Percentiles rank a stretch among this genome's conserved stretches.
phyloP scores from a whole-genome alignment of 2,888 invertebrate species.

The Perizoma flavofasciatum region DNA sequence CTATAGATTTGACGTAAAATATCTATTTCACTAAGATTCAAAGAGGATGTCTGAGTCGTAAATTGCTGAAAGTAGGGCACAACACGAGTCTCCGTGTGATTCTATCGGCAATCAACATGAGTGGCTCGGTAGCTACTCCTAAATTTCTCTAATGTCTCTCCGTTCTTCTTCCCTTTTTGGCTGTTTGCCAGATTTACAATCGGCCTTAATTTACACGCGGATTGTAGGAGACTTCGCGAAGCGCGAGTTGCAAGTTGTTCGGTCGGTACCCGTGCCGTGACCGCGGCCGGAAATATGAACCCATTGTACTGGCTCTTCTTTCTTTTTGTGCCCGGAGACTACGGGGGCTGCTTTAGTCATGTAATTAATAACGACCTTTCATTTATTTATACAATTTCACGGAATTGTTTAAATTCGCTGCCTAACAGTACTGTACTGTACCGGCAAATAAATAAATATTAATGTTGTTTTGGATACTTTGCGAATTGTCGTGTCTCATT shows the following conservation, averaged over 20 bases:
- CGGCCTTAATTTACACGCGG: slow-evolving; percentile 60
- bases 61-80: slow-evolving; percentile 32
- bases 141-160: slow-evolving; percentile 57
- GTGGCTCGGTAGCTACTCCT: slow-evolving; percentile 44
- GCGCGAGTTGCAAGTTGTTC: slow-evolving; percentile 53
- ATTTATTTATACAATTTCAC: slow-evolving; percentile 35
- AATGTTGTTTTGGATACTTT: slow-evolving; percentile 26
- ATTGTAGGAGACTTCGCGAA: slow-evolving; percentile 51
- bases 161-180: slow-evolving; percentile 55
- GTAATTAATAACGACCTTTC: slow-evolving; percentile 35
- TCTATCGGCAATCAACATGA: slow-evolving; percentile 45
- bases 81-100: slow-evolving; percentile 28
- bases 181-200: slow-evolving; percentile 57
- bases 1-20: slow-evolving; percentile 8
- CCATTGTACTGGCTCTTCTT: slow-evolving; percentile 65
- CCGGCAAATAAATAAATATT: slow-evolving; percentile 25
- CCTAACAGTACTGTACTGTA: slow-evolving; percentile 17
- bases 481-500: slow-evolving; percentile 37
- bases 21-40: slow-evolving; percentile 7
- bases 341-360: slow-evolving; percentile 42
- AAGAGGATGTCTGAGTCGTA: slow-evolving; percentile 14
- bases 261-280: slow-evolving; percentile 51
- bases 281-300: slow-evolving; percentile 68
- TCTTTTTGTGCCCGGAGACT: slow-evolving; percentile 59
- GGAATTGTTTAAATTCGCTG: slow-evolving; percentile 25